Evolutionary conservation across 2,888 invertebrate genomes (phyloP).

Genomic region (Gnatocerus cornutus): DNA sequence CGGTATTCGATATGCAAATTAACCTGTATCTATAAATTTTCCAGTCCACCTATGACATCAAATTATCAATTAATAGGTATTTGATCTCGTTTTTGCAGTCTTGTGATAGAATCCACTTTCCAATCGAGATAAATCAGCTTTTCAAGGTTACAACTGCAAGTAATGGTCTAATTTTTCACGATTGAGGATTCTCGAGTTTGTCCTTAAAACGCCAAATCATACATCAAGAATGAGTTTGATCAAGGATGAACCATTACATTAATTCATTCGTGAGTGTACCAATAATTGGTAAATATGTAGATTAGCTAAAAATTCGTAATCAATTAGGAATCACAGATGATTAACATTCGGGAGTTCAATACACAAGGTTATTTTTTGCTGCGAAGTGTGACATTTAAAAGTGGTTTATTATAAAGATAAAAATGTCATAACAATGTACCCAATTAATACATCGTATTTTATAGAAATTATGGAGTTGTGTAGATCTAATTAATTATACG

Average conservation of each 20-base stretch:
- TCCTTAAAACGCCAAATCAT: not conserved
- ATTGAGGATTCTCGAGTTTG: conserved; percentile 1
- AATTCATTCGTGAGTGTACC: conserved; percentile 26
- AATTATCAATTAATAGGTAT: conserved; percentile 8
- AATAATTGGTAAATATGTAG: conserved; percentile 18
- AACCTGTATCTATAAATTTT: conserved; percentile 17
- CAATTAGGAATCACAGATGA: conserved; percentile 20
- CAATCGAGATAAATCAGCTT: conserved; percentile 37
- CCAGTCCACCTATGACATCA: conserved; percentile 1
- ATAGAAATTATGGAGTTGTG: not conserved
- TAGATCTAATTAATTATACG: not conserved
- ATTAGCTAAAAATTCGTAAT: conserved; percentile 17
- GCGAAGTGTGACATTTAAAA: conserved; percentile 29
- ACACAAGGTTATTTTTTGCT: conserved; percentile 32
- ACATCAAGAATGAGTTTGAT: not conserved
- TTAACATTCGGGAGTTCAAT: conserved; percentile 21
- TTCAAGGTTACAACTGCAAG: conserved; percentile 36
- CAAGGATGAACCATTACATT: conserved; percentile 18
- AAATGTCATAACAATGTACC: conserved; percentile 3
- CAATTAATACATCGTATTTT: not conserved
- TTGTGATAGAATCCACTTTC: conserved; percentile 34
- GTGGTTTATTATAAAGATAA: conserved; percentile 9
- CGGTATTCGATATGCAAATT: conserved; percentile 1
- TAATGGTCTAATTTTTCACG: conserved; percentile 35
- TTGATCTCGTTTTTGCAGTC: conserved; percentile 30